These are phyloP conservation scores for Myotis pilosus DNA, from an alignment of 2,797 vertebrate species.

Conservation along the genomic window DNA sequence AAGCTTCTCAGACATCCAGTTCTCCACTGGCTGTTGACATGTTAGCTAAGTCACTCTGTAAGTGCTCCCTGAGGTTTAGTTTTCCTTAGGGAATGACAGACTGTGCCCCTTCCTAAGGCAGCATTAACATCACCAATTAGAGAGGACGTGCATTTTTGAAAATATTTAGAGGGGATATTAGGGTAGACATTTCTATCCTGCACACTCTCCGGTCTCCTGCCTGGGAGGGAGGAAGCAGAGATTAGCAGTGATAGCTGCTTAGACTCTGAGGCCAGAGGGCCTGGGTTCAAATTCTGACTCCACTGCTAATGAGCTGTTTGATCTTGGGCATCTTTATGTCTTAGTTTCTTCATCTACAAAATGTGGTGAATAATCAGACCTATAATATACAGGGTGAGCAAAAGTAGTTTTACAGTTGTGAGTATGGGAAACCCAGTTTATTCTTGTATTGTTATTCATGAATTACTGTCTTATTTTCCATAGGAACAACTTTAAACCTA, in stretches of 20 bases:
- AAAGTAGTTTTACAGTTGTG: not conserved
- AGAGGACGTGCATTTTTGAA: not conserved
- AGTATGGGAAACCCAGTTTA: not conserved
- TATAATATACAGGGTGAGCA: not conserved
- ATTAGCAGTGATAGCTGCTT: not conserved
- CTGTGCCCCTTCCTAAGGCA: not conserved
- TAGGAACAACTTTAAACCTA: not conserved
- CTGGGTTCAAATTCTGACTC: conserved; percentile 4
- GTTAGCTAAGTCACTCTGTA: not conserved
- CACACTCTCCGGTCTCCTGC: not conserved
- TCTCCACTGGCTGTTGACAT: not conserved
- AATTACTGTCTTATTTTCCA: not conserved
- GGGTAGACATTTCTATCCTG: not conserved
- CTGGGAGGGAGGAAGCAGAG: not conserved
- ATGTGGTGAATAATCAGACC: not conserved
- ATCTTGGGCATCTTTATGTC: not conserved
- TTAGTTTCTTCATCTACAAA: not conserved
- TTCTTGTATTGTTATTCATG: not conserved
- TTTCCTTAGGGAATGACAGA: not conserved
- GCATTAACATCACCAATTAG: not conserved
- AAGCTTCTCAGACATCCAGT: not conserved
- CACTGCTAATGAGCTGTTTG: not conserved
- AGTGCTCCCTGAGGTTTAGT: not conserved
- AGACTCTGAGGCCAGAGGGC: not conserved
- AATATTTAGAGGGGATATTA: not conserved